A percentile compares a stretch with the other conserved stretches of the same genome.
phyloP scores from a whole-genome alignment of 2,113 vertebrate genomes.

The Symphodus melops region DNA sequence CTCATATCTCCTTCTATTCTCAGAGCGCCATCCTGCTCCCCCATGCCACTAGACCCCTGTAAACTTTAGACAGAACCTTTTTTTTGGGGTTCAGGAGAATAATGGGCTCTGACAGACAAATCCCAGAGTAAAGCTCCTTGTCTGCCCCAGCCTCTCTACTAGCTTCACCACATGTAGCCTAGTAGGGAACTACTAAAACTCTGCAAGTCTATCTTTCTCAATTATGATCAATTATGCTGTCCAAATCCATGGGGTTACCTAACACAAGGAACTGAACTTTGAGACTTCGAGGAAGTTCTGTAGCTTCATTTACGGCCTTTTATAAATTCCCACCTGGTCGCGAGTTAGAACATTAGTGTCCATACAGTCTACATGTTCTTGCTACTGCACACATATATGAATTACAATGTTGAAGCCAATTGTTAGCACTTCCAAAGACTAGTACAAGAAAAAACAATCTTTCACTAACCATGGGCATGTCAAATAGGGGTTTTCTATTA shows the following conservation, averaged over 20 bases:
- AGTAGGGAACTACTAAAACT: constrained; percentile 35
- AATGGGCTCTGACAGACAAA: constrained; percentile 79
- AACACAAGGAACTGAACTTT: neutral
- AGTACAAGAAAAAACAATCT: no score
- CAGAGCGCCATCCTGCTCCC: constrained; percentile 27
- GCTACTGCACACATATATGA: no score
- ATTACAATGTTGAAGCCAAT: neutral
- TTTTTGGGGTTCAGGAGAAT: constrained; percentile 60
- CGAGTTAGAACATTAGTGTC: neutral
- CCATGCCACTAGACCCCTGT: constrained; percentile 37
- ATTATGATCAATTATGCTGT: constrained; percentile 9
- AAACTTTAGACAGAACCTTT: constrained; percentile 65
- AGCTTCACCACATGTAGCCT: constrained; percentile 21
- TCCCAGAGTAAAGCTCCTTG: constrained; percentile 65
- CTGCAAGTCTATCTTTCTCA: constrained; percentile 31
- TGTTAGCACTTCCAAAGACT: neutral
- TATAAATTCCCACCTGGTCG: neutral
- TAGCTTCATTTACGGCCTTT: neutral
- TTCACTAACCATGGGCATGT: no score
- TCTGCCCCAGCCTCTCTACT: constrained; percentile 24
- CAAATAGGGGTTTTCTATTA: no score
- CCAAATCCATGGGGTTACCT: neutral
- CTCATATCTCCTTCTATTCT: constrained; percentile 57
- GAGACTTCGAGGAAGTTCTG: neutral
- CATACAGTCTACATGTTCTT: neutral